Percentiles rank a stretch among this genome's conserved stretches.
Evolutionary conservation across 2,888 invertebrate species (phyloP).

Genomic region (Caenorhabditis sp.): DNA sequence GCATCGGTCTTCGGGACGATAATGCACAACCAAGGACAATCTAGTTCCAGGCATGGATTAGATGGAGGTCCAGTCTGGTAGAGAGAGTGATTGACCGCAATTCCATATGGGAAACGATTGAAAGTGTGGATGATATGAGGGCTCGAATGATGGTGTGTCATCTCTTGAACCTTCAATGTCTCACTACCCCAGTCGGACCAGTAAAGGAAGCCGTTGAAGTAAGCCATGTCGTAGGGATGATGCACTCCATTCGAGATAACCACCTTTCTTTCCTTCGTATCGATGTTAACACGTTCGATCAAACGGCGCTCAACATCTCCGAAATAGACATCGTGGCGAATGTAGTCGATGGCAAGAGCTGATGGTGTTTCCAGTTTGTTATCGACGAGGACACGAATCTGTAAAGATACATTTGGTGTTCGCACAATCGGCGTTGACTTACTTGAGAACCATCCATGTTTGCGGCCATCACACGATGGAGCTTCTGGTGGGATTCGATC

Average conservation of each 20-base stretch:
- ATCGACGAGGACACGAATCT: slow-evolving; percentile 68
- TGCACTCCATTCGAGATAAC: slow-evolving; percentile 68
- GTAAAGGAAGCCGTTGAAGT: slow-evolving; percentile 72
- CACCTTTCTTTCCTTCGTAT: slow-evolving; percentile 59
- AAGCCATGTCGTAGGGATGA: slow-evolving; percentile 71
- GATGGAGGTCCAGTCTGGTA: slow-evolving; percentile 59
- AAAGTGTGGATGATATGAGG: slow-evolving; percentile 69
- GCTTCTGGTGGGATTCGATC: slow-evolving; percentile 84
- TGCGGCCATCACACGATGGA: slow-evolving; percentile 93
- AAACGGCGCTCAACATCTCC: slow-evolving; percentile 68
- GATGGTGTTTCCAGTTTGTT: slow-evolving; percentile 70
- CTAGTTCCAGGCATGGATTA: slow-evolving; percentile 63
- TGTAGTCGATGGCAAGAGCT: slow-evolving; percentile 72
- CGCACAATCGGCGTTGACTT: neutral
- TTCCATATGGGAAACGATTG: slow-evolving; percentile 71
- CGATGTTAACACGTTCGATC: slow-evolving; percentile 74
- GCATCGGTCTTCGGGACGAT: slow-evolving; percentile 35
- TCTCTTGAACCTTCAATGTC: slow-evolving; percentile 67
- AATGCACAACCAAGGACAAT: slow-evolving; percentile 67
- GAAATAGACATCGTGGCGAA: slow-evolving; percentile 72
- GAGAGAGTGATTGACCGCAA: slow-evolving; percentile 74
- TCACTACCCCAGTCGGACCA: slow-evolving; percentile 75
- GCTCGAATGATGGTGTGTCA: slow-evolving; percentile 64
- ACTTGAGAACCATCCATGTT: slow-evolving; percentile 95
- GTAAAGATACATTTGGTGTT: slow-evolving; percentile 4